Evolutionary conservation across 2,113 vertebrate genomes (phyloP), one percentile per base, ranked within the genome.

Genomic region (Canis aureus): DNA sequence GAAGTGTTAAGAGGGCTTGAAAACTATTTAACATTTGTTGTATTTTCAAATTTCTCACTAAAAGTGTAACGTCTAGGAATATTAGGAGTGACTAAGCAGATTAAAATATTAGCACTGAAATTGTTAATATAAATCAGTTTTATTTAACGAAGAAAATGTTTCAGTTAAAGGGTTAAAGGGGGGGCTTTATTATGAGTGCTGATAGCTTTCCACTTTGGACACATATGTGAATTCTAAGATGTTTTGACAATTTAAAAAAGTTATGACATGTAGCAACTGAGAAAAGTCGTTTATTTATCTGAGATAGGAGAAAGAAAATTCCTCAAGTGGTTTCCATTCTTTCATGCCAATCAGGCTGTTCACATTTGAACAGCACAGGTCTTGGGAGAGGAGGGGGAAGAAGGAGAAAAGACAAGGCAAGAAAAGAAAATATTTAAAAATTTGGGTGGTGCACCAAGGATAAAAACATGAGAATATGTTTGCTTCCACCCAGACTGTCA

Each of bases 241-340:
- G 27, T 86, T 95, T 89, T 95, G 73, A 95, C n/a, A 91, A 93
- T 89, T 89, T 23, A 7, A 80, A 85, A 96, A 82, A 80, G 57
- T 71, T 92, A 69, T 81, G 43, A 90, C 32, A 87, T 87, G 5
- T 84, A 85, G 69, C 16, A 86, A 94, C 55, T 84, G 60, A 88
- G 79, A 71, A 91, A 92, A 81, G 15, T 66, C 60, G 15, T 93
- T 98, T 96, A 78, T 97, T 98, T 97, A 86, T 96, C 67, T 96
- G 80, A 95, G 55, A 89, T 67, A 11, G 38, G 19, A 97, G 64
- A 90, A 97, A 91, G 57, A 90, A 97, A 97, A 97, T 97, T 96
- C 79, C 89, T 89, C n/a, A 94, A 82, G 94, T 87, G 49, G 83
- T 97, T 98, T 95, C 76, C 86, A 97, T 93, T 97, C 53, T 98